Conservation (phyloP, 2,888 invertebrate genomes). For the Pachydiplax longipennis region DNA sequence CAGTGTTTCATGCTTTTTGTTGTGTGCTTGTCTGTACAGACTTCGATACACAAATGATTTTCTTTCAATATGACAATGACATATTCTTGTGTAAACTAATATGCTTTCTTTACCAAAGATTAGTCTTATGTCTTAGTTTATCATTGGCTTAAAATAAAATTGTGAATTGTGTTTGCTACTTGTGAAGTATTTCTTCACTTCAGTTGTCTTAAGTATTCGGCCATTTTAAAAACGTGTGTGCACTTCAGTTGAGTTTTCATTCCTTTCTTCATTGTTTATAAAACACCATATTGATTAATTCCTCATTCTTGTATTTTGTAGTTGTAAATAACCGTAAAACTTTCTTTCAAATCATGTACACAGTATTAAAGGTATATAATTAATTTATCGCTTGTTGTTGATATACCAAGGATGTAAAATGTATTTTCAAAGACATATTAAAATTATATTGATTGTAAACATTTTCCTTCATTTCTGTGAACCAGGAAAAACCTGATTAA, state of each 20-base stretch:
- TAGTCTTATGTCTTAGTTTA: slow-evolving; percentile 13
- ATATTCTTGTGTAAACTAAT: neutral
- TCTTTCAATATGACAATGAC: no score
- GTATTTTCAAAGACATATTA: neutral
- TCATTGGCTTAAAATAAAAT: neutral
- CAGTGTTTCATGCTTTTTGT: no score
- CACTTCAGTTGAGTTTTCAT: neutral
- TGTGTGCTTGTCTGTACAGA: no score
- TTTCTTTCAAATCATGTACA: slow-evolving; percentile 22
- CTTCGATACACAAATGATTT: no score
- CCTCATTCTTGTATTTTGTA: slow-evolving; percentile 25
- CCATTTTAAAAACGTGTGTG: neutral
- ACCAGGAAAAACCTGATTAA: no score
- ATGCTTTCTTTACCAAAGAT: slow-evolving; percentile 33
- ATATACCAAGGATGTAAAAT: neutral
- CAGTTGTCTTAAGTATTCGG: neutral
- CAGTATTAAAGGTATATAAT: slow-evolving; percentile 41
- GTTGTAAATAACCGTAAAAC: slow-evolving; percentile 23
- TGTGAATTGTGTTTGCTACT: neutral
- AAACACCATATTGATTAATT: slow-evolving; percentile 12
- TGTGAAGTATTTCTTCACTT: neutral
- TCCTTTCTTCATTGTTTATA: neutral
- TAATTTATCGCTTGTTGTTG: neutral
- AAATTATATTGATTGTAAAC: neutral
- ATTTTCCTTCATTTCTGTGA: no score